Conservation (phyloP, 2,113 vertebrate species). For the Acrocephalus arundinaceus region DNA sequence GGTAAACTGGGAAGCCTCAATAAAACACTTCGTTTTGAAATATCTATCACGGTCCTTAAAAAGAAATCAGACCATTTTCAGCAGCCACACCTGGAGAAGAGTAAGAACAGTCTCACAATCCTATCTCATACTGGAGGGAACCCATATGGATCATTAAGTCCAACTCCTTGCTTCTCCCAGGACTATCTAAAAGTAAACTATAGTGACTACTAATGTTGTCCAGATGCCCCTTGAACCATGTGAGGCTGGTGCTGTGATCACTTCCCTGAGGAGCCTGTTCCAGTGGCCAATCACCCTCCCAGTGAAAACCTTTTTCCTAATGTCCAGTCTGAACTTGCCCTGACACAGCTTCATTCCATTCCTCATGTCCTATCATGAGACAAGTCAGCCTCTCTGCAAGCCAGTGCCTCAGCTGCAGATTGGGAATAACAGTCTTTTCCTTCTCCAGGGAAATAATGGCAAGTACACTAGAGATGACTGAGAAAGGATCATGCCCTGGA, state of each 20-base stretch:
- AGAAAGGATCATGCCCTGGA: background rate
- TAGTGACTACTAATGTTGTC: background rate
- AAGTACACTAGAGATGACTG: background rate
- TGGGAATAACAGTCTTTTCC: background rate
- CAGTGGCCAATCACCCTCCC: background rate
- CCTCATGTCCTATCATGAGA: background rate
- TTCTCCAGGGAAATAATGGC: background rate
- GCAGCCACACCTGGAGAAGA: background rate
- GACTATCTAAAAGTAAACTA: background rate
- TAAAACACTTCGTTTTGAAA: background rate
- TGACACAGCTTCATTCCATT: background rate
- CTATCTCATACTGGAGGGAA: background rate
- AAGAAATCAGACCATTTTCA: background rate
- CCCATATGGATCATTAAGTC: background rate
- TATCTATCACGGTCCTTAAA: background rate
- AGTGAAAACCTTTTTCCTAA: background rate
- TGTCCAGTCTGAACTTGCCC: background rate
- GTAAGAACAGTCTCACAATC: background rate
- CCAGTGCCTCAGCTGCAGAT: background rate
- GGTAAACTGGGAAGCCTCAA: background rate
- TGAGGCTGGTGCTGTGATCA: background rate
- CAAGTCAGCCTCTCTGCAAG: background rate
- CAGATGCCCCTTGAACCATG: background rate
- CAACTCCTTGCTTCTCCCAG: background rate
- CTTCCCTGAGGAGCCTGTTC: background rate